A percentile compares a stretch with the other conserved stretches of the same genome.
Conservation (phyloP, 1,140 invertebrate species). For the Lerema accius region DNA sequence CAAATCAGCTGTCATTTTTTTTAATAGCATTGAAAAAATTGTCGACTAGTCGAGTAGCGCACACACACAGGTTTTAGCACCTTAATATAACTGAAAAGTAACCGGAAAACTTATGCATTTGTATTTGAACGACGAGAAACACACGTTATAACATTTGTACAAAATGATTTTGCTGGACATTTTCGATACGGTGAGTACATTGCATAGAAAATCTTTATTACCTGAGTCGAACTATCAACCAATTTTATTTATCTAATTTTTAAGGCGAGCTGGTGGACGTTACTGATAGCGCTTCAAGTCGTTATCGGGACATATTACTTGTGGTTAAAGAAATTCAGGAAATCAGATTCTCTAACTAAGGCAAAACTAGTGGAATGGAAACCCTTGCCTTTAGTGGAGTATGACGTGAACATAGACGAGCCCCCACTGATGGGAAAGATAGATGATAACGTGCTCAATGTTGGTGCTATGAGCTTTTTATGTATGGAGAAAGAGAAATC, state of each 20-base stretch:
- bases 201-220: slow-evolving; percentile 7
- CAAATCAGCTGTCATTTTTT: no score
- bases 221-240: neutral
- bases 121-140: neutral
- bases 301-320: slow-evolving; percentile 66
- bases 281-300: slow-evolving; percentile 68
- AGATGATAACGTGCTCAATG: slow-evolving; percentile 70
- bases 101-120: slow-evolving; percentile 4
- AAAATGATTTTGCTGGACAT: slow-evolving; percentile 72
- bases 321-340: slow-evolving; percentile 59
- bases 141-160: neutral
- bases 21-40: no score
- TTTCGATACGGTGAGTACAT: slow-evolving; percentile 63
- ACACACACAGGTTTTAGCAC: no score
- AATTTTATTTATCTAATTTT: slow-evolving; percentile 1
- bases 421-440: slow-evolving; percentile 76
- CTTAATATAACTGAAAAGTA: slow-evolving; percentile 8
- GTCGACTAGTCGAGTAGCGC: no score
- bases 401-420: slow-evolving; percentile 60
- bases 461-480: slow-evolving; percentile 77
- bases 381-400: slow-evolving; percentile 68
- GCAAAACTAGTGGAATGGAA: slow-evolving; percentile 68
- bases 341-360: slow-evolving; percentile 52
- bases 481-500: slow-evolving; percentile 69
- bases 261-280: slow-evolving; percentile 77